A percentile compares a stretch with the other conserved stretches of the same genome.
phyloP scores from a whole-genome alignment of 2,888 invertebrate species.

The Ormyrus thymus region DNA sequence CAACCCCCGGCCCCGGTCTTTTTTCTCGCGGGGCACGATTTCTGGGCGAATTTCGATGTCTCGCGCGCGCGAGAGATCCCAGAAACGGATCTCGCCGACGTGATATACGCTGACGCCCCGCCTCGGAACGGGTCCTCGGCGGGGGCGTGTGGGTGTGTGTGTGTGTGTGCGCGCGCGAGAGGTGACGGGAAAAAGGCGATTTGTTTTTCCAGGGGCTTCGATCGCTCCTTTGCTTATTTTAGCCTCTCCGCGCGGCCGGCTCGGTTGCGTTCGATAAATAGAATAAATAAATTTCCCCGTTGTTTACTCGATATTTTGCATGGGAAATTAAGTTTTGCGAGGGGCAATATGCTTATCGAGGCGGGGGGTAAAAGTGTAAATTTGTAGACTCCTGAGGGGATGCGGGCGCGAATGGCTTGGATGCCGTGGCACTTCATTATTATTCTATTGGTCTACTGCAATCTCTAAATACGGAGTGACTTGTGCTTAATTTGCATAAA shows the following conservation, averaged over 20 bases:
- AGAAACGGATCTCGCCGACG: constrained; percentile 43
- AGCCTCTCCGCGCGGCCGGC: no score
- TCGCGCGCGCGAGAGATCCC: constrained; percentile 18
- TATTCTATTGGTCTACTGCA: background rate
- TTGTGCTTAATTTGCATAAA: background rate
- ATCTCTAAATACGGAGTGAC: background rate
- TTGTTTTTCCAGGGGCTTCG: constrained; percentile 4
- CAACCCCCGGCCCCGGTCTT: background rate
- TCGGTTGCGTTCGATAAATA: no score
- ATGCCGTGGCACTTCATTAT: background rate
- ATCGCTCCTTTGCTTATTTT: background rate
- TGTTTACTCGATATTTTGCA: no score
- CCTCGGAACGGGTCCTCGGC: background rate
- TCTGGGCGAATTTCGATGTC: constrained; percentile 43
- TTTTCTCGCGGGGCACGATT: constrained; percentile 38
- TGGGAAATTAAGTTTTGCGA: no score
- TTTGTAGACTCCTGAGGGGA: no score
- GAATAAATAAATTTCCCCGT: no score
- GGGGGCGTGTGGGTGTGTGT: background rate
- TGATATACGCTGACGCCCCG: constrained; percentile 49
- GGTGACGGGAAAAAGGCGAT: constrained; percentile 5
- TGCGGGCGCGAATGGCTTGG: background rate
- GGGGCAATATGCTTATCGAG: no score
- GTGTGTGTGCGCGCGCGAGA: background rate
- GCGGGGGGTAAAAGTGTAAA: no score